Conservation (phyloP, 2,113 vertebrate species). For the Pangasianodon gigas region DNA sequence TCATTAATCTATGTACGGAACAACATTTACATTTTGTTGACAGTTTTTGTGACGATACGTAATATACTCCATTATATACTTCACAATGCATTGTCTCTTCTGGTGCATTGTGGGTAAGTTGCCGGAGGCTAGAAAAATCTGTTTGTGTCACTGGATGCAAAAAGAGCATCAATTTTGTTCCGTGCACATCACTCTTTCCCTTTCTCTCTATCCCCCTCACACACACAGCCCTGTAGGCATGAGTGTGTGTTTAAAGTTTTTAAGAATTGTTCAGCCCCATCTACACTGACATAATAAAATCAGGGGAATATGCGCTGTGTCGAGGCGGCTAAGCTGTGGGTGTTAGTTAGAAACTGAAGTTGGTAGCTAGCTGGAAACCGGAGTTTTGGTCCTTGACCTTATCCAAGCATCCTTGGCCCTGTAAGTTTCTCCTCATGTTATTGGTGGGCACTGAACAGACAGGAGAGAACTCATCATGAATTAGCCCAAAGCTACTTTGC, state of each 20-base stretch:
- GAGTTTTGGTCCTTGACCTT: constrained; percentile 75
- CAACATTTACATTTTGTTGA: constrained; percentile 70
- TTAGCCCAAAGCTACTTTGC: constrained; percentile 75
- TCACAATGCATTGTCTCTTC: constrained; percentile 66
- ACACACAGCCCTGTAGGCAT: constrained; percentile 70
- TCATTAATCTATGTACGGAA: constrained; percentile 67
- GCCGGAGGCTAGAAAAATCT: constrained; percentile 69
- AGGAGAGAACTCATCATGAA: constrained; percentile 72
- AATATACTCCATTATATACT: constrained; percentile 69
- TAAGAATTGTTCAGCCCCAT: constrained; percentile 71
- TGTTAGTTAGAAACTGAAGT: constrained; percentile 73
- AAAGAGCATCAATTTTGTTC: constrained; percentile 74
- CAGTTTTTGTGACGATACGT: constrained; percentile 59
- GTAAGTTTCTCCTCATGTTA: constrained; percentile 77
- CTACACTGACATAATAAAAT: constrained; percentile 72
- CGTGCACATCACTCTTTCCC: constrained; percentile 67
- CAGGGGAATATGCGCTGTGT: constrained; percentile 62
- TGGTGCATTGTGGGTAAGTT: constrained; percentile 74
- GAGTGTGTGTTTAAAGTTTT: constrained; percentile 77
- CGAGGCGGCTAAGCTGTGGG: constrained; percentile 60
- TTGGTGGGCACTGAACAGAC: constrained; percentile 77
- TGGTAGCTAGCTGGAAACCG: constrained; percentile 69
- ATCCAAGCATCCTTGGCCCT: constrained; percentile 73
- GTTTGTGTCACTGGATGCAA: constrained; percentile 71
- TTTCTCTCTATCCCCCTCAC: constrained; percentile 18